Evolutionary conservation across 2,888 invertebrate species (phyloP).

Genomic region (Andricus quercusramuli): DNA sequence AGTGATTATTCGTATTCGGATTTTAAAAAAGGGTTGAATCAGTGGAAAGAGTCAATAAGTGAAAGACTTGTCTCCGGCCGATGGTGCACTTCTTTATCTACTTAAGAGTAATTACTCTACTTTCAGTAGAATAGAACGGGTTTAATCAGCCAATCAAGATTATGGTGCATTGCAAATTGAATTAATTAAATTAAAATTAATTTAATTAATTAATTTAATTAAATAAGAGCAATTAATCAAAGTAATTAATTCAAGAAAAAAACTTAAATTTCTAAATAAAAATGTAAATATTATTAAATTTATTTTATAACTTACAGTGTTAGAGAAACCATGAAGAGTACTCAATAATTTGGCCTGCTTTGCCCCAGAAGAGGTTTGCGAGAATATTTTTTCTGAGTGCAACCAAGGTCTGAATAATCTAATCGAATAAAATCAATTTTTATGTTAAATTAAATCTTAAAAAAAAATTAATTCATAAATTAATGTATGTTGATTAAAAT

Average conservation of each 20-base stretch:
- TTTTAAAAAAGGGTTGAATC: not conserved
- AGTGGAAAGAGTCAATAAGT: not conserved
- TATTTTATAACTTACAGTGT: slow-evolving; percentile 82
- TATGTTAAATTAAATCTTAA: not conserved
- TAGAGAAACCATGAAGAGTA: slow-evolving; percentile 90
- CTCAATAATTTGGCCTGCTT: slow-evolving; percentile 61
- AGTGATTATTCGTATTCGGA: too few species aligned
- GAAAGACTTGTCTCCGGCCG: not conserved
- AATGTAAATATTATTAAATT: not conserved
- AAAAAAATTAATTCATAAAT: too few species aligned
- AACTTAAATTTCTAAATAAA: too few species aligned
- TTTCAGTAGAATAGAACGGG: not conserved
- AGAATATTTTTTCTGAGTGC: slow-evolving; percentile 21
- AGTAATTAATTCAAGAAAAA: too few species aligned
- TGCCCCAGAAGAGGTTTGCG: not conserved
- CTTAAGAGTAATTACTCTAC: not conserved
- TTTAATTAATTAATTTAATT: too few species aligned
- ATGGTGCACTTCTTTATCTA: not conserved
- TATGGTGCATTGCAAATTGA: not conserved
- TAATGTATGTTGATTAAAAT: not conserved
- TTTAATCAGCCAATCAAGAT: not conserved
- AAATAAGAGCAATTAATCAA: too few species aligned
- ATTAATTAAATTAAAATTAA: not conserved
- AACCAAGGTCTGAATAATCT: slow-evolving; percentile 39
- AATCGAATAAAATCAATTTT: too few species aligned